phyloP scores from a whole-genome alignment of 1,140 invertebrate genomes.

The Philaenus spumarius region DNA sequence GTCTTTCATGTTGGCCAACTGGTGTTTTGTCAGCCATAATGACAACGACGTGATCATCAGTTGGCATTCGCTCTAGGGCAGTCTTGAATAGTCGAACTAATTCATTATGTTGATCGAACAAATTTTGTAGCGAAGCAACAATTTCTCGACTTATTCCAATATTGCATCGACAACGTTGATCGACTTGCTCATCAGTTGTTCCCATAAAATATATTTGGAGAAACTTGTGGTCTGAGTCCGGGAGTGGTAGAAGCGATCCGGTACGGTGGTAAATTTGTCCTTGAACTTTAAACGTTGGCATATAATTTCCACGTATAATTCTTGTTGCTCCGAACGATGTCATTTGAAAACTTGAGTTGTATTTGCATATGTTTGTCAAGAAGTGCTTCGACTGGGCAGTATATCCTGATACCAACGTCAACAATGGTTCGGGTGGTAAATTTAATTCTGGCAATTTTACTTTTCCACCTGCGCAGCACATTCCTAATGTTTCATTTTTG shows the following conservation, averaged over 20 bases:
- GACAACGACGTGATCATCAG: constrained; percentile 37
- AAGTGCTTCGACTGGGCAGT: constrained; percentile 23
- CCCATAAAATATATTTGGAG: constrained; percentile 40
- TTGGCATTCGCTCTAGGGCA: constrained; percentile 36
- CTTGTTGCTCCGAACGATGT: constrained; percentile 32
- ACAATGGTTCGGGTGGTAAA: constrained; percentile 1
- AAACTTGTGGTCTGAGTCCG: constrained; percentile 28
- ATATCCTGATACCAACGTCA: too few species aligned
- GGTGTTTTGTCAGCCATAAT: constrained; percentile 38
- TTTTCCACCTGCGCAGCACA: constrained; percentile 13
- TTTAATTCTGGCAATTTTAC: constrained; percentile 7
- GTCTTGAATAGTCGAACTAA: constrained; percentile 39
- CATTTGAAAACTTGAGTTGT: constrained; percentile 30
- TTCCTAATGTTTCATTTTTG: constrained; percentile 11
- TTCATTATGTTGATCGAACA: constrained; percentile 39
- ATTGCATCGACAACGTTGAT: constrained; percentile 35
- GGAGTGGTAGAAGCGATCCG: constrained; percentile 32
- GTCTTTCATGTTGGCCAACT: constrained; percentile 36
- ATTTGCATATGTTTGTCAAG: constrained; percentile 22
- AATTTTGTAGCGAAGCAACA: constrained; percentile 33
- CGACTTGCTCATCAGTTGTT: constrained; percentile 38
- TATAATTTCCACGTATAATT: constrained; percentile 27
- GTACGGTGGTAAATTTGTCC: constrained; percentile 33
- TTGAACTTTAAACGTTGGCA: constrained; percentile 20
- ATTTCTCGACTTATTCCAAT: constrained; percentile 33